Percentiles rank a stretch among this genome's conserved stretches.
phyloP scores from a whole-genome alignment of 1,140 invertebrate species.

The Bombus haemorrhoidalis region DNA sequence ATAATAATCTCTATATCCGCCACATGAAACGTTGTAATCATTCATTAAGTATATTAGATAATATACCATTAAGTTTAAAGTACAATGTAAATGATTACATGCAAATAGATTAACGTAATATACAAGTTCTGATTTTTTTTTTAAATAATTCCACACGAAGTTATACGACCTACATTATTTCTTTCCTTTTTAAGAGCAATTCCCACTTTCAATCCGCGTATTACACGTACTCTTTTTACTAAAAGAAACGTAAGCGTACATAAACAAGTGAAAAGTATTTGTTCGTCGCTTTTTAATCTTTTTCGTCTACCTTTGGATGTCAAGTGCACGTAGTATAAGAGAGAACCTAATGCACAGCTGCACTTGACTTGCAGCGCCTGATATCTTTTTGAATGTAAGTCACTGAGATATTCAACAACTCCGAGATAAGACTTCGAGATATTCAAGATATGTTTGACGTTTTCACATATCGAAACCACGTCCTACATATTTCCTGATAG shows the following conservation, averaged over 20 bases:
- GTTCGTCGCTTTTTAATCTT: slow-evolving; percentile 50
- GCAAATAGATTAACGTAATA: neutral
- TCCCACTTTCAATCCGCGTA: no score
- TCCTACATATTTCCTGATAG: slow-evolving; percentile 40
- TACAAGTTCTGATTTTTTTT: neutral
- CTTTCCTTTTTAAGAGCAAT: neutral
- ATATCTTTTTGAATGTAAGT: slow-evolving; percentile 65
- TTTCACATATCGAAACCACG: slow-evolving; percentile 49
- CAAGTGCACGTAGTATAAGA: slow-evolving; percentile 45
- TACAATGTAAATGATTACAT: neutral
- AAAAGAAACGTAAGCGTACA: neutral
- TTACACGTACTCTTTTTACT: neutral
- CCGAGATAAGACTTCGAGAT: slow-evolving; percentile 54
- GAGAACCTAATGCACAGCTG: slow-evolving; percentile 58
- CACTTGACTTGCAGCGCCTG: slow-evolving; percentile 51
- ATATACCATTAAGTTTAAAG: neutral
- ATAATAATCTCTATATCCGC: neutral
- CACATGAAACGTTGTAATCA: neutral
- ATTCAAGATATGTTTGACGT: slow-evolving; percentile 59
- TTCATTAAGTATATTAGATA: neutral
- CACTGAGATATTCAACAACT: slow-evolving; percentile 52
- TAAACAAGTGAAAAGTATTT: slow-evolving; percentile 14
- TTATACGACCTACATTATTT: neutral
- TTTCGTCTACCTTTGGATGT: slow-evolving; percentile 31
- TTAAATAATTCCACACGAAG: neutral